Percentiles rank a stretch among this genome's conserved stretches.
phyloP scores from a whole-genome alignment of 2,113 vertebrate genomes.

The Hippocampus comes region DNA sequence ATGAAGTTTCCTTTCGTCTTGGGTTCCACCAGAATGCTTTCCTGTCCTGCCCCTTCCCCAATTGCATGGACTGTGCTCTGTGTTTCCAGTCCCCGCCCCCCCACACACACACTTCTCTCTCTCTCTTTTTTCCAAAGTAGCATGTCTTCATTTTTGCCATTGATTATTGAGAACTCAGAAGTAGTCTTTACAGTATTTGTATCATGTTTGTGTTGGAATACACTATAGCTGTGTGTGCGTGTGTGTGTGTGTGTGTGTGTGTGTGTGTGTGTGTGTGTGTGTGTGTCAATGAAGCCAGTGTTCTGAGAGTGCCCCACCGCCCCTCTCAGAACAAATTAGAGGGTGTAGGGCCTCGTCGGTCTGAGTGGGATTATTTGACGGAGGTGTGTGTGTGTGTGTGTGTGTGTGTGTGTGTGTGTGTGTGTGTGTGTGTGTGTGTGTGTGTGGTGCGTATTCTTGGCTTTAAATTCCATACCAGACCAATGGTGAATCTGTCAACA shows the following conservation, averaged over 20 bases:
- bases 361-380: too few species aligned
- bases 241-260: background rate
- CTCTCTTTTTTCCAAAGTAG: conserved; percentile 32
- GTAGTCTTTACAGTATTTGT: background rate
- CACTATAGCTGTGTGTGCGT: background rate
- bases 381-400: too few species aligned
- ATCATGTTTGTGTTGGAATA: background rate
- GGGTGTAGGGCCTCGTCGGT: too few species aligned
- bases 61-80: conserved; percentile 55
- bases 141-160: conserved; percentile 1
- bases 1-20: conserved; percentile 17
- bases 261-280: background rate
- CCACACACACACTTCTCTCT: background rate
- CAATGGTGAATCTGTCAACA: too few species aligned
- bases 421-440: too few species aligned
- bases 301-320: background rate
- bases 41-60: conserved; percentile 50
- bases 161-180: conserved; percentile 22
- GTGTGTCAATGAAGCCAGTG: conserved; percentile 1
- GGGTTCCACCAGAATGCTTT: conserved; percentile 16
- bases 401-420: too few species aligned
- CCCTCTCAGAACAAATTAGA: too few species aligned
- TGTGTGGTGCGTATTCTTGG: too few species aligned
- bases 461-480: too few species aligned
- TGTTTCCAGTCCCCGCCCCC: conserved; percentile 63